phyloP scores from a whole-genome alignment of 2,888 invertebrate species.

The Drosophila engyochracea region DNA sequence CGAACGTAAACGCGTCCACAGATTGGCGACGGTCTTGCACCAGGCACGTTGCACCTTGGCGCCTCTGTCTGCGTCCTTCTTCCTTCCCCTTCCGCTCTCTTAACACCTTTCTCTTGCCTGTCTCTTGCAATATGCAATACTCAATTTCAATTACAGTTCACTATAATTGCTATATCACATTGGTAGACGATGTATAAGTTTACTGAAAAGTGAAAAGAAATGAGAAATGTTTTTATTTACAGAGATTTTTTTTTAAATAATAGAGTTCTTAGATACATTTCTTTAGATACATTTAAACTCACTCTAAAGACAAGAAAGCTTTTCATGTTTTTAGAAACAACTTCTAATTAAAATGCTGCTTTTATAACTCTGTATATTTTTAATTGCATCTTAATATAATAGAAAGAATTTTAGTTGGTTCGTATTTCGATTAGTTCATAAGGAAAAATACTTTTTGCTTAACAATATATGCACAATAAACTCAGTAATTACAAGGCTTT shows the following conservation, averaged over 20 bases:
- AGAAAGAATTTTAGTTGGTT: background rate
- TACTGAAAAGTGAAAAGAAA: background rate
- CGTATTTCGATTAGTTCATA: background rate
- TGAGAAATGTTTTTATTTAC: background rate
- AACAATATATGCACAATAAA: background rate
- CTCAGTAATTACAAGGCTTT: background rate
- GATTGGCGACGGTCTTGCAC: slow-evolving; percentile 83
- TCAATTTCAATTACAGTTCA: slow-evolving; percentile 45
- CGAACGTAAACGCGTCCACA: slow-evolving; percentile 85
- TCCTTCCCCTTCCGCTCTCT: background rate
- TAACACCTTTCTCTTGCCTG: background rate
- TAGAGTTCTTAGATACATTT: too few relatives aligned
- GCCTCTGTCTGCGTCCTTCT: slow-evolving; percentile 33
- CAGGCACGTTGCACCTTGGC: slow-evolving; percentile 61
- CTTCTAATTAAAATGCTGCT: background rate
- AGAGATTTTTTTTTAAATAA: background rate
- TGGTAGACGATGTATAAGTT: background rate
- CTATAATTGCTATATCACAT: slow-evolving; percentile 32
- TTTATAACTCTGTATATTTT: background rate
- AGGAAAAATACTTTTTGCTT: background rate
- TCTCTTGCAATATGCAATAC: background rate
- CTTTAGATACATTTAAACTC: background rate
- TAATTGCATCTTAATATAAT: background rate
- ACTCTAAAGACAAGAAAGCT: accelerated
- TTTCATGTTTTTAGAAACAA: background rate